Percentiles rank a stretch among this genome's conserved stretches.
Conservation (phyloP, 2,888 invertebrate genomes). For the Chouioia cunea region DNA sequence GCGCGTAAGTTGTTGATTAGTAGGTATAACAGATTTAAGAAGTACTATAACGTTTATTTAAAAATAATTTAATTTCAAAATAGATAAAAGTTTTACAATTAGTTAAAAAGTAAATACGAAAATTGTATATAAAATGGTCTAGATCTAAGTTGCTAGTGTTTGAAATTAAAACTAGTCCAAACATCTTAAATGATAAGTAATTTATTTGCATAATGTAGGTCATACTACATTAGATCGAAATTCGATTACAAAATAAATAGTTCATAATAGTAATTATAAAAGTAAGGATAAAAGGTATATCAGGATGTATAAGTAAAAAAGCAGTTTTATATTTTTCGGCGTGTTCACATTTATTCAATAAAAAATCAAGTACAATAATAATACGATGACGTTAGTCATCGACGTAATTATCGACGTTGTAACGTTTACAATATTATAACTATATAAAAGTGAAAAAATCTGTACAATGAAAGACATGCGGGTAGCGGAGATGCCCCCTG, state of each 20-base stretch:
- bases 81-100: no score
- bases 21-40: no score
- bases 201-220: background rate
- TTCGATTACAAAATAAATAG: background rate
- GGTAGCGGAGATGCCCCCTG: slow-evolving; percentile 68
- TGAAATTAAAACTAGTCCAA: no score
- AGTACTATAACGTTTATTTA: no score
- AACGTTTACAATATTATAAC: slow-evolving; percentile 63
- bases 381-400: slow-evolving; percentile 61
- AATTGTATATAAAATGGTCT: no score
- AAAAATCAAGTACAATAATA: slow-evolving; percentile 68
- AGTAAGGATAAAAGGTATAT: slow-evolving; percentile 3
- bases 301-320: slow-evolving; percentile 6
- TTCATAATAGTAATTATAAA: background rate
- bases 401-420: slow-evolving; percentile 60
- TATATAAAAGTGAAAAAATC: slow-evolving; percentile 69
- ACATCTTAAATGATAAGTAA: no score
- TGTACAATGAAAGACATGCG: slow-evolving; percentile 69
- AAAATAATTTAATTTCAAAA: no score
- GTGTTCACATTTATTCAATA: slow-evolving; percentile 68
- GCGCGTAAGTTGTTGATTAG: no score
- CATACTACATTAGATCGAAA: no score
- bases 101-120: no score
- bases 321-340: slow-evolving; percentile 55
- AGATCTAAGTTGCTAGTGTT: no score